Conservation (phyloP, 2,888 invertebrate genomes). For the Tiliacea aurago region DNA sequence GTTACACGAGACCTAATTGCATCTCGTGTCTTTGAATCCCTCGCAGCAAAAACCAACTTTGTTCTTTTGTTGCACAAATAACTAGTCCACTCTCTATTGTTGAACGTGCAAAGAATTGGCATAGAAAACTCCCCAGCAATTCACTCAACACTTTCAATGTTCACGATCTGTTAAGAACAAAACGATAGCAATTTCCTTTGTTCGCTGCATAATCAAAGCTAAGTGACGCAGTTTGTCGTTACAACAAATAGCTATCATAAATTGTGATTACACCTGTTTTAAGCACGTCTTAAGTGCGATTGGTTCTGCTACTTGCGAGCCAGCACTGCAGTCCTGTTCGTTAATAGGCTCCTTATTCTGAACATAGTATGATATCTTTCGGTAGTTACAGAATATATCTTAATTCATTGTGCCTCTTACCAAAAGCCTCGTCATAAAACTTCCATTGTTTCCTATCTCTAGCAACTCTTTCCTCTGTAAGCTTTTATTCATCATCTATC, state of each 20-base stretch:
- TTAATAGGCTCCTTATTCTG: background rate
- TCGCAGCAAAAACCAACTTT: too few species aligned
- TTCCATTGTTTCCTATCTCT: background rate
- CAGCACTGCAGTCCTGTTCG: background rate
- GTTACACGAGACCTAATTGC: too few species aligned
- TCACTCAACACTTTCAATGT: constrained; percentile 21
- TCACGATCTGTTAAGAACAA: constrained; percentile 44
- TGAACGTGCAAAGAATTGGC: background rate
- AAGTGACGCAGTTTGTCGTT: constrained; percentile 41
- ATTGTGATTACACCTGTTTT: constrained; percentile 28
- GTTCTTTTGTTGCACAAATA: too few species aligned
- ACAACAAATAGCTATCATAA: constrained; percentile 40
- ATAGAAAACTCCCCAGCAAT: constrained; percentile 5
- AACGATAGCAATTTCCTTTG: constrained; percentile 40
- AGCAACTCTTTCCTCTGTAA: background rate
- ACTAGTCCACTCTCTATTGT: background rate
- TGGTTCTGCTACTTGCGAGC: background rate
- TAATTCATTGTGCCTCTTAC: background rate
- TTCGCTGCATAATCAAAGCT: constrained; percentile 41
- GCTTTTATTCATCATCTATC: background rate
- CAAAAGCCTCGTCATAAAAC: background rate
- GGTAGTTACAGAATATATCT: background rate
- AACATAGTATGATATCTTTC: background rate
- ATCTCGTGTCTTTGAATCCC: too few species aligned
- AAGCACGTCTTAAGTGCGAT: constrained; percentile 25